phyloP scores from a whole-genome alignment of 1,140 invertebrate genomes.

The Drosophila miranda region DNA sequence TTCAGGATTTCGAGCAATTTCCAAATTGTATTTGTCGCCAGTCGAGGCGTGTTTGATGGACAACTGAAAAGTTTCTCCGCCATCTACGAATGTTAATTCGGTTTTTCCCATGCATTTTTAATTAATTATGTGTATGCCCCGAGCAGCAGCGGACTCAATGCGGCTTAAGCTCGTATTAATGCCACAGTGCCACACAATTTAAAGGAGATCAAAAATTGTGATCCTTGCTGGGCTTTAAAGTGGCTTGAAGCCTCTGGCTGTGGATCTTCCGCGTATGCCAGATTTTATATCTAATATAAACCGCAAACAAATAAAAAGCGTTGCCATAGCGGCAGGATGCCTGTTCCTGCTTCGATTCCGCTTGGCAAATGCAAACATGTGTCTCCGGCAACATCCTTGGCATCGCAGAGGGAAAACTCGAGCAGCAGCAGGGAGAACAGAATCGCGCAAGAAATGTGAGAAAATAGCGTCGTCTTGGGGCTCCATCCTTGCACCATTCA shows the following conservation, averaged over 20 bases:
- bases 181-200: slow-evolving; percentile 3
- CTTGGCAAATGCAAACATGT: slow-evolving; percentile 52
- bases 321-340: slow-evolving; percentile 1
- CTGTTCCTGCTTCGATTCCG: slow-evolving; percentile 33
- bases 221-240: slow-evolving; percentile 3
- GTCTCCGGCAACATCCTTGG: slow-evolving; percentile 26
- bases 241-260: slow-evolving; percentile 24
- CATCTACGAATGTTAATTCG: slow-evolving; percentile 13
- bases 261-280: slow-evolving; percentile 6
- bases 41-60: slow-evolving; percentile 33
- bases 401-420: too few relatives aligned
- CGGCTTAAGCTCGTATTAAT: slow-evolving; percentile 15
- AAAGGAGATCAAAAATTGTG: slow-evolving; percentile 6
- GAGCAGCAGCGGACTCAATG: slow-evolving; percentile 1
- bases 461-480: slow-evolving; percentile 2
- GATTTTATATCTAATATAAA: slow-evolving; percentile 61
- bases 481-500: slow-evolving; percentile 17
- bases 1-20: slow-evolving; percentile 18
- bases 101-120: slow-evolving; percentile 37
- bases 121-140: slow-evolving; percentile 18
- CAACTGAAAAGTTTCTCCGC: slow-evolving; percentile 16
- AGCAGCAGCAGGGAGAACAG: too few relatives aligned
- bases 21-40: slow-evolving; percentile 44
- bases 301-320: slow-evolving; percentile 68
- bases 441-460: too few relatives aligned